phyloP scores from a whole-genome alignment of 1,140 invertebrate genomes.

The Calosoma granatense region DNA sequence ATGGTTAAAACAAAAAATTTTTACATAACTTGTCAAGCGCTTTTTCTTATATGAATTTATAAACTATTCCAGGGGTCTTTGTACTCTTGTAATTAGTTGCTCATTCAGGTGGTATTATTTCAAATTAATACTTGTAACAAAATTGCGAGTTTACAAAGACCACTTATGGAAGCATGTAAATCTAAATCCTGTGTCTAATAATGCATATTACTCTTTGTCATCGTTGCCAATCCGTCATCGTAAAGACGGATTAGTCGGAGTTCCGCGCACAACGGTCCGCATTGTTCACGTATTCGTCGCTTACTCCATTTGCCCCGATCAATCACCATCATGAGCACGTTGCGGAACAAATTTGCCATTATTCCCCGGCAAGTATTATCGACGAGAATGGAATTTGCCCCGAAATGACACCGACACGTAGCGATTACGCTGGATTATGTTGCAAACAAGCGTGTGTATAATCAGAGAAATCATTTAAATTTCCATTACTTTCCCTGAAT shows the following conservation, averaged over 20 bases:
- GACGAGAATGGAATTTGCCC: background rate
- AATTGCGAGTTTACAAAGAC: no score
- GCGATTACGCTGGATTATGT: background rate
- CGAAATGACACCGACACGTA: background rate
- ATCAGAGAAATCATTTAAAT: no score
- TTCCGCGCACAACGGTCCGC: background rate
- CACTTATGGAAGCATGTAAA: background rate
- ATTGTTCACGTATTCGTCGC: background rate
- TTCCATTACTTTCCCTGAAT: no score
- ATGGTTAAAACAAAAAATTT: no score
- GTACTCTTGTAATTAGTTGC: no score
- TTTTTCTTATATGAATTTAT: no score
- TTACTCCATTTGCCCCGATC: background rate
- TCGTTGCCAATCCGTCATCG: background rate
- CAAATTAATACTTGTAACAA: no score
- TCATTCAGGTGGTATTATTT: no score
- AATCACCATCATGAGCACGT: background rate
- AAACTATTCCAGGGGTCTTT: no score
- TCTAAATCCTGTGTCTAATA: background rate
- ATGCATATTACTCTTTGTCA: background rate
- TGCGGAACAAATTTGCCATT: slow-evolving; percentile 4
- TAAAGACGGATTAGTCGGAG: slow-evolving; percentile 5
- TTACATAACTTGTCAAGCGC: no score
- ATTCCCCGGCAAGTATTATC: background rate
- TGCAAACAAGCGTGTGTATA: no score